Evolutionary conservation across 2,113 vertebrate species (phyloP), one percentile per base, ranked within the genome.

Genomic region (Esox niger): DNA sequence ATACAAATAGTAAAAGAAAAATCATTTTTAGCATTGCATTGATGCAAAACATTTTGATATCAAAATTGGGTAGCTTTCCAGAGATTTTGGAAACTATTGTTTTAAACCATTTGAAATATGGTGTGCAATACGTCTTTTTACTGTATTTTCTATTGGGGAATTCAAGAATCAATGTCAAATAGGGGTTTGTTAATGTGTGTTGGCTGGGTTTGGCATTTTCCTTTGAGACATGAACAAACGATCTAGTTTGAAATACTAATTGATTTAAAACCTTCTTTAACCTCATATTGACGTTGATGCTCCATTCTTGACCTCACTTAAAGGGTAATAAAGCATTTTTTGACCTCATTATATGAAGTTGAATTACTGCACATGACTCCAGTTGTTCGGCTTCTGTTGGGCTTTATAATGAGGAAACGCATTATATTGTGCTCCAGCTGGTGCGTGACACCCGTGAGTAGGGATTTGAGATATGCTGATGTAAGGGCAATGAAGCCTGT

Each of bases 261-360:
- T 87, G 79, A 85, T 87, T 83, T 75, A 38, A 58, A 79, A 57
- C 82, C 68, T 87, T 69, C 68, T 78, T 83, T 86, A 84, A 82
- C 75, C 73, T 75, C 20, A 23, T 29, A 5, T 88, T 84, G 82
- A 84, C 85, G 81, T 57, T 33, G 64, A 70, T 71, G 69, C 54
- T 75, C 86, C 78, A 68, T 68, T 63, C n/a, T 15, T 75, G 52
- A 70, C 58, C 76, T 76, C 47, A 55, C 33, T 58, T n/a, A 75
- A 75, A 68, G 54, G 27, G 62, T 66, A 55, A 58, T 21, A 56
- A 4, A 23, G 38, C 54, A 54, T 60, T 69, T 38, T 10, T n/a
- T 57, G 67, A 75, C 62, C 66, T 79, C 73, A 76, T 69, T 58
- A 75, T 33, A 26, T 66, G 68, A 63, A 69, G 49, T 32, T 58